Evolutionary conservation across 2,113 vertebrate species (phyloP).

Genomic region (Cyphomyrus plagiostoma): DNA sequence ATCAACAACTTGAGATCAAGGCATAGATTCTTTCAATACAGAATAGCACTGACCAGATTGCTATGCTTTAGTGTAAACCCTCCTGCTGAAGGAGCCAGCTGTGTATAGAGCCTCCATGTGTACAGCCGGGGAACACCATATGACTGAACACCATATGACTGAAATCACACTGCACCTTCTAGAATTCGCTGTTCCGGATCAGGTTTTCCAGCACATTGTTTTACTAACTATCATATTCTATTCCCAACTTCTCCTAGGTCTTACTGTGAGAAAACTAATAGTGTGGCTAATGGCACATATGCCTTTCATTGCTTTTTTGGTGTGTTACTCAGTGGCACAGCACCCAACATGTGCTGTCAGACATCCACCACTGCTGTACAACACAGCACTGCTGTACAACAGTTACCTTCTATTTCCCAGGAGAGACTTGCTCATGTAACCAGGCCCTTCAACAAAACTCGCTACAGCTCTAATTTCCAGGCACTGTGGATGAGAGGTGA

Average conservation of each 20-base stretch:
- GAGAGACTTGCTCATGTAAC: not conserved
- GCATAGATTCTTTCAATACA: not conserved
- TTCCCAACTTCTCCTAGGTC: not conserved
- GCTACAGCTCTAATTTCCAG: not conserved
- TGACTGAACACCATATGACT: slow-evolving; percentile 6
- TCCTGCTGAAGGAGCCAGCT: not conserved
- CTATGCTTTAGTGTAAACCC: not conserved
- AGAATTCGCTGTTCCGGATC: not conserved
- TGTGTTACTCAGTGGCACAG: not conserved
- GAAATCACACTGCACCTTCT: not conserved
- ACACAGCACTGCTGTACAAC: not conserved
- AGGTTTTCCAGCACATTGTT: not conserved
- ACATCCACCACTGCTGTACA: not conserved
- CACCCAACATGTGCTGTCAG: not conserved
- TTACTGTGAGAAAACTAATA: not conserved
- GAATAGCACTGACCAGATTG: not conserved
- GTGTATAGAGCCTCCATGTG: not conserved
- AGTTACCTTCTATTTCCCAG: not conserved
- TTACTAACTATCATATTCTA: not conserved
- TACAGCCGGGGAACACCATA: slow-evolving; percentile 6
- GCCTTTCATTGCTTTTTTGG: not conserved
- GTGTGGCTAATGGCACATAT: not conserved
- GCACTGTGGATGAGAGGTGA: not conserved
- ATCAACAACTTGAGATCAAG: not conserved
- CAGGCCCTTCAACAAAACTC: not conserved